Evolutionary conservation across 2,888 invertebrate species (phyloP).

Genomic region (Amphiduros pacificus): DNA sequence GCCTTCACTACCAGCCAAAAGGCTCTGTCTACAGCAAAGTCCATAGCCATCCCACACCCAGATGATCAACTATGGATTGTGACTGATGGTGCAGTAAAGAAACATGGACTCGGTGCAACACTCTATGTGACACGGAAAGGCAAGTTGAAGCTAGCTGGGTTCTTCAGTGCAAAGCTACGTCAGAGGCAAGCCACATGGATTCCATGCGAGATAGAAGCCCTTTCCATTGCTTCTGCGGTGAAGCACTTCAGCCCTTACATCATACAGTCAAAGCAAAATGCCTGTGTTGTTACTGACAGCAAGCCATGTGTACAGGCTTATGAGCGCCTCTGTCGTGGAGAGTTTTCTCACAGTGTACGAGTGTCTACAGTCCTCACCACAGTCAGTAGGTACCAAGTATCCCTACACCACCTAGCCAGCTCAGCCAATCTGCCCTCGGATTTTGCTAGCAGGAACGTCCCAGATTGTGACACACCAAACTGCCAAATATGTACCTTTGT

Average conservation of each 20-base stretch:
- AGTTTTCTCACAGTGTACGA: neutral
- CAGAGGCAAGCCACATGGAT: neutral
- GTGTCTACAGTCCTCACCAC: neutral
- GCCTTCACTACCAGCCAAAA: neutral
- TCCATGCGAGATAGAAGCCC: neutral
- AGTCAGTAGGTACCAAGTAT: neutral
- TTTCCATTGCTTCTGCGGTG: neutral
- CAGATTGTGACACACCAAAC: neutral
- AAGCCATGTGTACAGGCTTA: neutral
- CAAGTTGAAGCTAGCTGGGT: neutral
- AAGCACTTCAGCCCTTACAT: neutral
- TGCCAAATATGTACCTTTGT: neutral
- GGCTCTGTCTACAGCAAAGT: neutral
- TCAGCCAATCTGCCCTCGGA: neutral
- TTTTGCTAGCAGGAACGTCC: neutral
- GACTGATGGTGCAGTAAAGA: neutral
- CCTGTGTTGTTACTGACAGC: neutral
- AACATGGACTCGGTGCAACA: neutral
- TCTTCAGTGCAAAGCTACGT: neutral
- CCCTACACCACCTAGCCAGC: neutral
- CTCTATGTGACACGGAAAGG: neutral
- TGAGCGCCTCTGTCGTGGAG: neutral
- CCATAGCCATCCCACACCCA: neutral
- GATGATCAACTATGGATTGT: neutral
- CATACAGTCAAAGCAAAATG: too few relatives aligned